Base-by-base conservation (phyloP, 2,113 vertebrate species). In the Solea solea region DNA sequence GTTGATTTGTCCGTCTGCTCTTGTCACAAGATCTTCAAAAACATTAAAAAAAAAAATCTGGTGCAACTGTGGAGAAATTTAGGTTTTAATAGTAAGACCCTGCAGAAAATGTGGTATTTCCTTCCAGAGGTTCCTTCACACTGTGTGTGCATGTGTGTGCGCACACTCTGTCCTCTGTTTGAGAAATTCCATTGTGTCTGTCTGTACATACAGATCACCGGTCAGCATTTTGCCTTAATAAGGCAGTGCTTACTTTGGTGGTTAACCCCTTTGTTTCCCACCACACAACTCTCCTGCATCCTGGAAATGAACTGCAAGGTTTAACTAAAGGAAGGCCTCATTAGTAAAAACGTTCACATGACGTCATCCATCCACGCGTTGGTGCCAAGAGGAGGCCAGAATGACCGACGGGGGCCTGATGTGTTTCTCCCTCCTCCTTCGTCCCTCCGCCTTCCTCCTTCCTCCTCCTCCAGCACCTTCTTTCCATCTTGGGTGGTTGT, bases 221-320 rank as follows among this genome's bases (percentile, higher is more conserved):
- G 12, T 72, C 67, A 72, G 69, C 57, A 52, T 85, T 92, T 83
- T 93, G 92, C 88, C 92, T 94, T 84, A 93, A 93, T 91, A 94
- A 91, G 93, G 93, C 78, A 87, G 81, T 80, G 82, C 58, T 84
- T 67, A 59, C 41, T 28, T 50, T 51, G 52, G 44, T 64, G 14
- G 48, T 84, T 89, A 86, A 89, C 85, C n/a, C 69, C 72, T 66
- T 86, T 28, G 51, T 48, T 51, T 55, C 39, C 61, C 69, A 13
- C 5, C n/a, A 14, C 5, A 14, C 16, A 0, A 44, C 25, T 41
- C 8, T 0, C 55, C 42, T 52, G 45, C 41, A 16, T 25, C 12
- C 5, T 9, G 48, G 52, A 49, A 44, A 44, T 25, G 12, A 1
- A 40, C 39, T 53, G 59, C 21, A 34, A 42, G 52, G 53, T 70